Evolutionary conservation across 37 sponge, comb jelly and placozoan species (phyloP), one percentile per base, ranked within the genome.

Genomic region (Bolinopsis microptera): DNA sequence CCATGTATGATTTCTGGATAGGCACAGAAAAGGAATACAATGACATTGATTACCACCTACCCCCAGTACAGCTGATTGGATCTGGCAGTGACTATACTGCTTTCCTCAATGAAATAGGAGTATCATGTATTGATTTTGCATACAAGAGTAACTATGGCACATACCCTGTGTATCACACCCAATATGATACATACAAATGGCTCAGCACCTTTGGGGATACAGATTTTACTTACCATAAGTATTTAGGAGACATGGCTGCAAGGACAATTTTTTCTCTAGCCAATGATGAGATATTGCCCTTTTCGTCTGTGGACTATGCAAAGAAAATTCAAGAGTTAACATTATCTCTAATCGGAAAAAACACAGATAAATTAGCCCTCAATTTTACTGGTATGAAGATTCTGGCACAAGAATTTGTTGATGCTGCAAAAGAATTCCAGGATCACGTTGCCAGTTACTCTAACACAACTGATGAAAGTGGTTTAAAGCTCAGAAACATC

Each of bases 41-140:
- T 40, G 35, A 41, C 61, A 39, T n/a, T 5, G 90, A 39, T 27
- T 86, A 86, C 39, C 22, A 34, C 25, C 1, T 16, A 34, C 80
- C 80, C 3, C 80, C 36, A 34, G 37, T 77, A 9, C 32, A 27
- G 18, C 36, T 77, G 37, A 77, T 77, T 34, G 80, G 80, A 18
- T 77, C 80, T 35, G 80, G 80, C 13, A 77, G 80, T 77, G 80
- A 77, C 33, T 77, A 77, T 36, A 72, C 74, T 32, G 80, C 80
- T 34, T 77, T 77, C 37, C 35, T 77, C 21, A 31, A 77, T 35
- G 80, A 77, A 77, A 36, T 77, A 32, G 80, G 80, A 34, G 35
- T 77, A 1, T 77, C 80, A 31, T 77, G 80, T 32, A 18, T 77
- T 1, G 80, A 77, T 32, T 77, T 77, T 34, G 80, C 80, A 21